Evolutionary conservation across 2,888 invertebrate genomes (phyloP).

Genomic region (Cantharis nigra): DNA sequence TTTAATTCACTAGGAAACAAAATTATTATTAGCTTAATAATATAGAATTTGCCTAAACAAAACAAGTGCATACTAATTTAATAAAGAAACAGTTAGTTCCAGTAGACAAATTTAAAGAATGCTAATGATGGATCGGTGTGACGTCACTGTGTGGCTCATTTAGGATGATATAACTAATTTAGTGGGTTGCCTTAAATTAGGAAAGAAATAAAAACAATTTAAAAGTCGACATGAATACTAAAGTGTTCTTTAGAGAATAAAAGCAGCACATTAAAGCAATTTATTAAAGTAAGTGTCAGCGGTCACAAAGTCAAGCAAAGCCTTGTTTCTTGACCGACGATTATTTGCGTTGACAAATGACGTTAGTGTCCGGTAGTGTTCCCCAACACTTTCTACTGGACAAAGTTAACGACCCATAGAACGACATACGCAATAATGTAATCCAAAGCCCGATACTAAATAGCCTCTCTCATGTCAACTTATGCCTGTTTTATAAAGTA

Average conservation of each 20-base stretch:
- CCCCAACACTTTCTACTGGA: slow-evolving; percentile 45
- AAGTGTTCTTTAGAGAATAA: slow-evolving; percentile 22
- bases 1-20: neutral
- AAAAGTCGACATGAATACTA: slow-evolving; percentile 19
- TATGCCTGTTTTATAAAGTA: slow-evolving; percentile 16
- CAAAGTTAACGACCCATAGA: slow-evolving; percentile 43
- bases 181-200: slow-evolving; percentile 1
- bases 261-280: slow-evolving; percentile 24
- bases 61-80: neutral
- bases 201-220: slow-evolving; percentile 13
- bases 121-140: neutral
- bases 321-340: slow-evolving; percentile 33
- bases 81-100: neutral
- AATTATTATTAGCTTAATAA: neutral
- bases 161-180: slow-evolving; percentile 2
- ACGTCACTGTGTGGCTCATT: neutral
- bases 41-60: neutral
- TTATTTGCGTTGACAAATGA: slow-evolving; percentile 43
- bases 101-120: neutral
- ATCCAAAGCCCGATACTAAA: slow-evolving; percentile 9
- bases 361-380: slow-evolving; percentile 41
- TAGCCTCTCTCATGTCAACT: slow-evolving; percentile 3
- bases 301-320: slow-evolving; percentile 23
- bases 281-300: slow-evolving; percentile 29
- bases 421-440: slow-evolving; percentile 31